phyloP scores from a whole-genome alignment of 2,797 vertebrate genomes.

The Eidolon dupreanum region DNA sequence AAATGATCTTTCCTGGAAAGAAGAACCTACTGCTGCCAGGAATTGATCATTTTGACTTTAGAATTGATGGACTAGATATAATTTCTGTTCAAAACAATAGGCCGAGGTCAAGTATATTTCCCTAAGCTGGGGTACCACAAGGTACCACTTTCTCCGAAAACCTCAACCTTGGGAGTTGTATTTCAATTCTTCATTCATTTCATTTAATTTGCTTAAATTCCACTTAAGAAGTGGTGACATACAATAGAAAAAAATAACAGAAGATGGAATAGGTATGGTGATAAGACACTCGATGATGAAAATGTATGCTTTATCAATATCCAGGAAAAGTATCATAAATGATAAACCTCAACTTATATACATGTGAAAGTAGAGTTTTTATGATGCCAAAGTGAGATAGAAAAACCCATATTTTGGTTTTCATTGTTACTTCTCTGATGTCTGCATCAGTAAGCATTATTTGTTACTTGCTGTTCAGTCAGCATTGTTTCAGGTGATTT shows the following conservation, averaged over 20 bases:
- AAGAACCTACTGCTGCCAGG: background rate
- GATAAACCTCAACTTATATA: background rate
- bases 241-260: background rate
- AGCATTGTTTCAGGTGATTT: background rate
- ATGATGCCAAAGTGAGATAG: background rate
- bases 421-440: background rate
- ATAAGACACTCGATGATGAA: background rate
- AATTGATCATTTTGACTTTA: slow-evolving; percentile 47
- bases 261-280: background rate
- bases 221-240: background rate
- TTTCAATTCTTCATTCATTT: background rate
- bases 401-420: background rate
- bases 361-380: background rate
- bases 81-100: slow-evolving; percentile 48
- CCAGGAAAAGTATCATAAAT: background rate
- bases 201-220: background rate
- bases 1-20: background rate
- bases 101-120: background rate
- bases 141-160: background rate
- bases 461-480: background rate
- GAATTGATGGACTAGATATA: slow-evolving; percentile 38
- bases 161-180: background rate
- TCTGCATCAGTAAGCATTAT: background rate
- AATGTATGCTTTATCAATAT: background rate
- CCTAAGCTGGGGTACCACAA: background rate